phyloP scores from a whole-genome alignment of 2,888 invertebrate species.

The Elegia similella region DNA sequence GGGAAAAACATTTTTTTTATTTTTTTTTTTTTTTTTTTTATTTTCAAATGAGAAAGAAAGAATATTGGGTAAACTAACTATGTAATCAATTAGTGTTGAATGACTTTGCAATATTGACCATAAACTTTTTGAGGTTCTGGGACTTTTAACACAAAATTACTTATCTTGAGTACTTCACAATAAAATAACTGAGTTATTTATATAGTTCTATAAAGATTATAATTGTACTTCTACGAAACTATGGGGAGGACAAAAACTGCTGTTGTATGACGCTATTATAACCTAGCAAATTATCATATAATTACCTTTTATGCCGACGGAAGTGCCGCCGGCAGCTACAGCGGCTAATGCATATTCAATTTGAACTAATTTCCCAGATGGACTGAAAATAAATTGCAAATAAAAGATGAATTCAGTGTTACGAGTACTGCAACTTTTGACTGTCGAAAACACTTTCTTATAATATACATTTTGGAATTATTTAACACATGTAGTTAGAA shows the following conservation, averaged over 20 bases:
- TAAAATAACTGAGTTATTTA: too few relatives aligned
- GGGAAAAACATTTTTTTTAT: too few relatives aligned
- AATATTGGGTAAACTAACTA: too few relatives aligned
- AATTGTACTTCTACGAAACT: neutral
- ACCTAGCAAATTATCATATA: constrained; percentile 35
- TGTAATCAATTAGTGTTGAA: too few relatives aligned
- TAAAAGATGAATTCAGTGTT: constrained; percentile 24
- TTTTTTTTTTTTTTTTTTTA: too few relatives aligned
- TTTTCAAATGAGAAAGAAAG: too few relatives aligned
- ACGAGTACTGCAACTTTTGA: constrained; percentile 24
- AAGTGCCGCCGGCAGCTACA: constrained; percentile 98
- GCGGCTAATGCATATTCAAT: constrained; percentile 99
- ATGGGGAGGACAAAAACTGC: neutral
- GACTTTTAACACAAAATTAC: too few relatives aligned
- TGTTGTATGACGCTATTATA: constrained; percentile 32
- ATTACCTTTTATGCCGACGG: constrained; percentile 98
- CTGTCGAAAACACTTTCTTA: constrained; percentile 12
- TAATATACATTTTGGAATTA: neutral
- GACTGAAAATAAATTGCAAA: constrained; percentile 83
- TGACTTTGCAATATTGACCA: too few relatives aligned
- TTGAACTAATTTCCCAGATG: constrained; percentile 99
- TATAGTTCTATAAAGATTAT: too few relatives aligned
- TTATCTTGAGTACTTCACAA: too few relatives aligned
- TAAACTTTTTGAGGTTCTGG: too few relatives aligned
- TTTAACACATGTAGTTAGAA: neutral